phyloP scores from a whole-genome alignment of 2,797 vertebrate genomes.

The Balearica regulorum region DNA sequence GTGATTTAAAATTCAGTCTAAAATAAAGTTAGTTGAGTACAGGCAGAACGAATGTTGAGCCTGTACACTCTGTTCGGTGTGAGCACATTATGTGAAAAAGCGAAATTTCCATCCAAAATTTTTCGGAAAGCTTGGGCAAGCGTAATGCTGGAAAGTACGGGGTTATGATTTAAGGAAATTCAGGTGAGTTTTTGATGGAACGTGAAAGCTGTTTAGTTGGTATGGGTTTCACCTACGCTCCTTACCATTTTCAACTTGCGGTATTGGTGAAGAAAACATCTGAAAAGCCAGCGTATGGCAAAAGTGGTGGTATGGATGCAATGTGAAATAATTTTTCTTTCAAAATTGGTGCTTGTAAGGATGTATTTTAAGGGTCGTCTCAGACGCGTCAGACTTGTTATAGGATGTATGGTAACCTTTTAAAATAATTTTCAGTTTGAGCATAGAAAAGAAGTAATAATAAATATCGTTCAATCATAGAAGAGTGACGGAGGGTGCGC shows the following conservation, averaged over 20 bases:
- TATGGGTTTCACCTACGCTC: rapidly evolving
- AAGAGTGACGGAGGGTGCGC: not conserved
- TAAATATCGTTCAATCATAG: not conserved
- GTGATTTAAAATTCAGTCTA: not conserved
- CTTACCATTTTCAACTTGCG: not conserved
- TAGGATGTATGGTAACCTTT: not conserved
- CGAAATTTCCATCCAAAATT: not conserved
- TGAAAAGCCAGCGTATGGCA: not conserved
- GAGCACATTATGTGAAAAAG: not conserved
- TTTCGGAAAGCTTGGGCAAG: not conserved
- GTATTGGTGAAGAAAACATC: not conserved
- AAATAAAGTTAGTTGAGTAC: slow-evolving; percentile 33
- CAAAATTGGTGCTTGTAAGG: not conserved
- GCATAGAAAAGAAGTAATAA: not conserved
- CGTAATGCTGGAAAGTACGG: not conserved
- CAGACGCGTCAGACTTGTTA: not conserved
- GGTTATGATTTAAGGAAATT: not conserved
- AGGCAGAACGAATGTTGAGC: slow-evolving; percentile 5
- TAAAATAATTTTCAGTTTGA: not conserved
- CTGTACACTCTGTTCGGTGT: not conserved
- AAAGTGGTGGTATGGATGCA: not conserved
- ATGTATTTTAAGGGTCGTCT: not conserved
- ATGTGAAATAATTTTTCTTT: not conserved
- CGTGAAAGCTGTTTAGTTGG: not conserved
- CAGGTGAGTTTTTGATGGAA: not conserved